Percentiles rank a stretch among this genome's conserved stretches.
Evolutionary conservation across 2,113 vertebrate species (phyloP).

Genomic region (Phylloscopus trochiloides): DNA sequence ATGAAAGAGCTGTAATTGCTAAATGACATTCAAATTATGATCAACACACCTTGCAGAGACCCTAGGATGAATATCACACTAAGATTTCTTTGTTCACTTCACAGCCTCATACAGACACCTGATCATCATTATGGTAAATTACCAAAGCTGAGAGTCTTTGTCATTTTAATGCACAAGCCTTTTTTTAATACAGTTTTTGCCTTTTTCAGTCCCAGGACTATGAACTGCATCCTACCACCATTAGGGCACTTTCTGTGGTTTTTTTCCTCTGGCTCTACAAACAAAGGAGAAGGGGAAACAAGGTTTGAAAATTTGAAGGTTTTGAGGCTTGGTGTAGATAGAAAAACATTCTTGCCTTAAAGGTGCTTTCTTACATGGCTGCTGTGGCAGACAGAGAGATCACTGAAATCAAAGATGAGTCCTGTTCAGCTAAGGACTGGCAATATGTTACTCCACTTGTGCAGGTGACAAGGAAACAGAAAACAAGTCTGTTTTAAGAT

Average conservation of each 20-base stretch:
- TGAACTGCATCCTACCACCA: rapidly evolving
- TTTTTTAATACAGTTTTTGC: background rate
- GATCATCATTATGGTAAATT: background rate
- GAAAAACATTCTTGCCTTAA: background rate
- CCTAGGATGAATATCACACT: background rate
- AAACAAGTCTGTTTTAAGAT: background rate
- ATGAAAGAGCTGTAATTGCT: background rate
- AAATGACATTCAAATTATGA: background rate
- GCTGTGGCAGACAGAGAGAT: background rate
- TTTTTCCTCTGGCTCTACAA: background rate
- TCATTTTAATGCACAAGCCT: background rate
- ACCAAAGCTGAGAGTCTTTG: background rate
- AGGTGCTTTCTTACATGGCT: background rate
- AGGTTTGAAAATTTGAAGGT: background rate
- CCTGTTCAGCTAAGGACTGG: background rate
- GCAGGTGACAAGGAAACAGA: background rate
- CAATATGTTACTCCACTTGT: background rate
- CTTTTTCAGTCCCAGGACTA: background rate
- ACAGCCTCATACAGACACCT: background rate
- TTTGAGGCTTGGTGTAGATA: background rate
- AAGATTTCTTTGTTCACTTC: background rate
- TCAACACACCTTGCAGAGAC: background rate
- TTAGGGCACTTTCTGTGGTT: rapidly evolving
- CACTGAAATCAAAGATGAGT: background rate
- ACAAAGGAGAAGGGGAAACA: background rate